Base-by-base conservation (phyloP, 92 coral and sea anemone species). In the Epizoanthus ramosus region DNA sequence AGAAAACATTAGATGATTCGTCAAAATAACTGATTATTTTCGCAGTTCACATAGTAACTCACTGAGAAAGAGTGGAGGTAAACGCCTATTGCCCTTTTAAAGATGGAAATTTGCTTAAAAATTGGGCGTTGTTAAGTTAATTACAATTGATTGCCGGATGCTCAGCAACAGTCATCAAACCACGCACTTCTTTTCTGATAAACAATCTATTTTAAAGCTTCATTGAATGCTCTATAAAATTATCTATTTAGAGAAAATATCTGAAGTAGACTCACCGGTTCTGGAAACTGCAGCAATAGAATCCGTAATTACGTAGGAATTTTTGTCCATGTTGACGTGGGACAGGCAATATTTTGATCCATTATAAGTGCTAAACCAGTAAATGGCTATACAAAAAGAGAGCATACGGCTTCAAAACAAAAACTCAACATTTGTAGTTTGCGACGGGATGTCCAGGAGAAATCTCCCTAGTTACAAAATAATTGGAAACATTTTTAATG, bases 221-320 rank as follows among this genome's bases (percentile, higher is more conserved):
- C 45, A 15, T 53, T 50, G 57, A 28, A 74, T 23, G 33, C 45
- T 77, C 68, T 41, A 21, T 58, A 21, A n/a, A 57, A 8, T 43
- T 43, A 21, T 60, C 59, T 77, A 77, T 41, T 60, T 43, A 28
- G 15, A 0, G 47, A 63, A 77, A 77, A 37, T 28, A 61, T 60
- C 50, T 33, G 47, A 67, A 25, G n/a, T 39, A 43, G 35, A 58
- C 82, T 77, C 70, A 77, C 82, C 71, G 67, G 23, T n/a, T 17
- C 22, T 75, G n/a, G 22, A 17, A 21, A 39, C 18, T 25, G 68
- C 71, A 77, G 16, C 57, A n/a, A n/a, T 35, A 18, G 58, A 77
- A 37, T 63, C 58, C 39, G 35, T 17, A 61, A 77, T n/a, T 52
- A 4, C n/a, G 22, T 22, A 17, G 35, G 39, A 28, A 23, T 64